Evolutionary conservation across 1,140 invertebrate species (phyloP), one percentile per base, ranked within the genome.

Genomic region (Hyposmocoma kahamanoa): DNA sequence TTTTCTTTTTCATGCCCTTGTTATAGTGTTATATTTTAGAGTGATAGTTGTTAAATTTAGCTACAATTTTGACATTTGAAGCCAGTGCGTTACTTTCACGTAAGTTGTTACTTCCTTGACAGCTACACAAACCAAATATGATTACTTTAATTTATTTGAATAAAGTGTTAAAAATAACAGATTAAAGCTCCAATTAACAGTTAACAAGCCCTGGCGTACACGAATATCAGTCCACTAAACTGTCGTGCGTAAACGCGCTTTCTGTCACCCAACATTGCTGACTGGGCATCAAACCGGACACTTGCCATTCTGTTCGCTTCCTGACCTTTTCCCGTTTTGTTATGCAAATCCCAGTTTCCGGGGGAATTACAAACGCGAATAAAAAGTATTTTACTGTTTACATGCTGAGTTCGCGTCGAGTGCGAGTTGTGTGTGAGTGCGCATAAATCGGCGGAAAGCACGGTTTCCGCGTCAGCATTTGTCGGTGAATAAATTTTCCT

Each of bases 261-360:
- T 56, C 53, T 43, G 46, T 70, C 68, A 70, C 32, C 54, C 50
- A 62, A 60, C 53, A 63, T 32, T 72, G 81, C 81, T 84, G 81
- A 84, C 62, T 79, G 67, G 56, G 63, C 79, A 76, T 74, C 69
- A 77, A 62, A 63, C 62, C 65, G 69, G 79, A 80, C 79, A 76
- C 75, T 83, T 84, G 74, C 75, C 75, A 72, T 74, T 75, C 60
- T 65, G 67, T 78, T 79, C 78, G 75, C 73, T 83, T 83, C 69
- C 82, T 85, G 79, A 85, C 82, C 82, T 85, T 82, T 83, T 78
- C 75, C 71, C 74, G 82, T 72, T 84, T 72, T 80, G 76, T 83
- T 85, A 83, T 83, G 79, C 76, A 80, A 83, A 85, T 83, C 70
- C 59, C 50, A 61, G 48, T 55, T 59, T 50, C 59, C 63, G 50